Conservation (phyloP, 2,888 invertebrate genomes). For the Erpobdella octoculata region DNA sequence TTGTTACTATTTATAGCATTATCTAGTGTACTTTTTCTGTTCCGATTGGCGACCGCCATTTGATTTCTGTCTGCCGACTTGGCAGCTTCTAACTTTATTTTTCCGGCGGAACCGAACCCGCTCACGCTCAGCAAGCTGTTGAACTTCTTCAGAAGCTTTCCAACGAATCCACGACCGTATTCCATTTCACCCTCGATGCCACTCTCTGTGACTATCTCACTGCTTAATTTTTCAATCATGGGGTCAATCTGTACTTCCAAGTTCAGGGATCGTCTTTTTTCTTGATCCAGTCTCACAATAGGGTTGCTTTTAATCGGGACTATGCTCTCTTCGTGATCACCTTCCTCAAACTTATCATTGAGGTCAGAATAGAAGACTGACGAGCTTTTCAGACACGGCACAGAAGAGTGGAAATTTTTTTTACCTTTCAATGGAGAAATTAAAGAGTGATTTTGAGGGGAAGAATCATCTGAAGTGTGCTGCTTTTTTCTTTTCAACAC, state of each 20-base stretch:
- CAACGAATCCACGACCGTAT: slow-evolving; percentile 23
- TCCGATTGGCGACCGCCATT: not conserved
- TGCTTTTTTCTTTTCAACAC: slow-evolving; percentile 16
- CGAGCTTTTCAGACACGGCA: not conserved
- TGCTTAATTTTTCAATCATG: not conserved
- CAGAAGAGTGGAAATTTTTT: not conserved
- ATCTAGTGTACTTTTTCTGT: not conserved
- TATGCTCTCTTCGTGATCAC: not conserved
- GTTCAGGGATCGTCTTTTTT: slow-evolving; percentile 18
- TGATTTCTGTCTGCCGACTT: not conserved
- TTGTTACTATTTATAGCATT: not conserved
- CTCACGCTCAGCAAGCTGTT: not conserved
- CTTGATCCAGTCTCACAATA: slow-evolving; percentile 1
- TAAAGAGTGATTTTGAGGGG: not conserved
- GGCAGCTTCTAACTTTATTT: not conserved
- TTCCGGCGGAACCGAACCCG: not conserved
- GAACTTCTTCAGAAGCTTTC: slow-evolving; percentile 18
- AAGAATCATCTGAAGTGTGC: not conserved
- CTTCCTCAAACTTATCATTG: not conserved
- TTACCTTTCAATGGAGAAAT: not conserved
- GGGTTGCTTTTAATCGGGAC: slow-evolving; percentile 6
- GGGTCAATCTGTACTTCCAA: not conserved
- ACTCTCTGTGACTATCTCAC: not conserved
- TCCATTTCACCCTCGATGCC: not conserved
- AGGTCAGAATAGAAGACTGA: not conserved